Percentiles rank a stretch among this genome's conserved stretches.
phyloP scores from a whole-genome alignment of 2,113 vertebrate species.

The Eublepharis macularius region DNA sequence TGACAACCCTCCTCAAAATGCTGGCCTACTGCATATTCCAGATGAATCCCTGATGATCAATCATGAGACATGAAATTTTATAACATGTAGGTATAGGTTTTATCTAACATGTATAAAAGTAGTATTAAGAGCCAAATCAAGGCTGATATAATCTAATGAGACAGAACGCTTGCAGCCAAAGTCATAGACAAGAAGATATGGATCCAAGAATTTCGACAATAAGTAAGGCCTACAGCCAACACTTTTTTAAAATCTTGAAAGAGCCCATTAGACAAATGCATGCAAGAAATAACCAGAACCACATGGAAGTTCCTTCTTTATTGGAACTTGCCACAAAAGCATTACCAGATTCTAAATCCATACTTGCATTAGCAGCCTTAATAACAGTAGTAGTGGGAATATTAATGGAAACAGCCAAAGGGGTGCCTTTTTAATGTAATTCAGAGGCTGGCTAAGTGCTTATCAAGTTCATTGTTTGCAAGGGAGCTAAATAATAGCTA shows the following conservation, averaged over 20 bases:
- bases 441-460: slow-evolving; percentile 6
- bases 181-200: background rate
- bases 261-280: background rate
- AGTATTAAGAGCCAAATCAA: background rate
- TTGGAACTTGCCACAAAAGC: slow-evolving; percentile 20
- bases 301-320: slow-evolving; percentile 1
- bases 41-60: background rate
- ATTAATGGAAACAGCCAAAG: slow-evolving; percentile 6
- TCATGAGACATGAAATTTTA: background rate
- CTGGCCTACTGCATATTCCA: background rate
- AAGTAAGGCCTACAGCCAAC: background rate
- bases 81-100: background rate
- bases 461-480: background rate
- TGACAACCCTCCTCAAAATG: background rate
- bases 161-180: background rate
- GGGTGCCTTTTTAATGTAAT: background rate
- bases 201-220: background rate
- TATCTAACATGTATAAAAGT: background rate
- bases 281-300: slow-evolving; percentile 19
- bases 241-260: slow-evolving; percentile 1
- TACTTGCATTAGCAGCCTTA: slow-evolving; percentile 1
- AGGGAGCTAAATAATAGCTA: background rate
- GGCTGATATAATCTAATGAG: background rate
- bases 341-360: slow-evolving; percentile 9
- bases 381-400: slow-evolving; percentile 4